phyloP scores from a whole-genome alignment of 2,113 vertebrate genomes.

The Indicator maculatus region DNA sequence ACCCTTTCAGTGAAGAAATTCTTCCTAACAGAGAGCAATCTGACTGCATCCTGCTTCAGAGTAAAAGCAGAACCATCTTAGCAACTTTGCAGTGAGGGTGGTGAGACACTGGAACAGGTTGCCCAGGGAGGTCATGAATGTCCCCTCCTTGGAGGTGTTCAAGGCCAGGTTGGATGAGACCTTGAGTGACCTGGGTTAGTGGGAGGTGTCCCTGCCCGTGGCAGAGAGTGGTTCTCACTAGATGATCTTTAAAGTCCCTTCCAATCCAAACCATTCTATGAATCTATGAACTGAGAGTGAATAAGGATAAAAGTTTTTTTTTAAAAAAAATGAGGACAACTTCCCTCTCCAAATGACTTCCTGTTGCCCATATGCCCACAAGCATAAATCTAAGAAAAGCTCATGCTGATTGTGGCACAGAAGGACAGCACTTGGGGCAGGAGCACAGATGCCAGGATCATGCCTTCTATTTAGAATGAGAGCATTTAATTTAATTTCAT shows the following conservation, averaged over 20 bases:
- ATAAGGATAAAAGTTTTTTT: neutral
- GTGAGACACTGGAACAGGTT: too few species aligned
- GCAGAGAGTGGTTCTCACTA: too few species aligned
- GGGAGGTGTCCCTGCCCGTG: too few species aligned
- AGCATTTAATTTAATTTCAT: constrained; percentile 24
- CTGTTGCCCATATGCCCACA: constrained; percentile 59
- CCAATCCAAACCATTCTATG: too few species aligned
- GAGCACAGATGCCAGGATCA: constrained; percentile 65
- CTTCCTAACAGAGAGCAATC: neutral
- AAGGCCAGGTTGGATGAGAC: too few species aligned
- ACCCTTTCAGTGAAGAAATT: too few species aligned
- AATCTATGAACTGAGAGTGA: neutral
- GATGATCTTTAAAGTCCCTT: too few species aligned
- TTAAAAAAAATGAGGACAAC: constrained; percentile 28
- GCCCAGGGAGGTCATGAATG: too few species aligned
- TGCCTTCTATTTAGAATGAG: constrained; percentile 47
- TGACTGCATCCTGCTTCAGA: neutral
- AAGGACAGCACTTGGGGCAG: constrained; percentile 59
- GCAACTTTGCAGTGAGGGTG: too few species aligned
- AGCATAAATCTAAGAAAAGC: constrained; percentile 66
- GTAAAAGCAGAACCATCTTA: neutral
- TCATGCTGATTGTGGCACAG: constrained; percentile 55
- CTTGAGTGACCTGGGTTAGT: too few species aligned
- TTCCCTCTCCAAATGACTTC: constrained; percentile 59
- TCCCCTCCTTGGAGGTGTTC: too few species aligned